Evolutionary conservation across 2,888 invertebrate genomes (phyloP).

Genomic region (Antheraea yamamai): DNA sequence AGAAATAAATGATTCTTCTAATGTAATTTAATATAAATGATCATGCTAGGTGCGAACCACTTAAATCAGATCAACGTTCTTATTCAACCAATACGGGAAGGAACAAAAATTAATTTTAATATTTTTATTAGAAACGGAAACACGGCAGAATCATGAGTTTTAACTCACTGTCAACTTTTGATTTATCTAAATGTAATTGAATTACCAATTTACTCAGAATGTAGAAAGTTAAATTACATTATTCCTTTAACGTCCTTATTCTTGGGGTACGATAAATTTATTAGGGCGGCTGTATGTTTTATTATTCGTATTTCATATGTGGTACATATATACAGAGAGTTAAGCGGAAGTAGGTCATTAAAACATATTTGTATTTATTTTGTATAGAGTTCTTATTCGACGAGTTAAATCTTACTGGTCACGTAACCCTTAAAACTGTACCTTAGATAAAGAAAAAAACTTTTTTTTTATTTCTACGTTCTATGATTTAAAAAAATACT

Average conservation of each 20-base stretch:
- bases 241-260: neutral
- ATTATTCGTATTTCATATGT: neutral
- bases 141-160: neutral
- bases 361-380: too few relatives aligned
- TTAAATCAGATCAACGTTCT: neutral
- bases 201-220: neutral
- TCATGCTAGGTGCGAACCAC: too few relatives aligned
- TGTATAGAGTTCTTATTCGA: too few relatives aligned
- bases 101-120: neutral
- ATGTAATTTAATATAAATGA: too few relatives aligned
- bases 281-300: neutral
- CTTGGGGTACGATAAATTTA: neutral
- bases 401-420: too few relatives aligned
- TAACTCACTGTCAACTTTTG: neutral
- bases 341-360: neutral
- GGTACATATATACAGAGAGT: neutral
- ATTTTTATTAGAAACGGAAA: neutral
- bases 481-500: too few relatives aligned
- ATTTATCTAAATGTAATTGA: neutral
- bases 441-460: too few relatives aligned
- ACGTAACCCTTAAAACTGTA: too few relatives aligned
- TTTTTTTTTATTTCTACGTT: too few relatives aligned
- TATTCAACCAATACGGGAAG: neutral
- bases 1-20: neutral
- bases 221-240: slow-evolving; percentile 5